Evolutionary conservation across 2,888 invertebrate species (phyloP).

Genomic region (Dioctria linearis): DNA sequence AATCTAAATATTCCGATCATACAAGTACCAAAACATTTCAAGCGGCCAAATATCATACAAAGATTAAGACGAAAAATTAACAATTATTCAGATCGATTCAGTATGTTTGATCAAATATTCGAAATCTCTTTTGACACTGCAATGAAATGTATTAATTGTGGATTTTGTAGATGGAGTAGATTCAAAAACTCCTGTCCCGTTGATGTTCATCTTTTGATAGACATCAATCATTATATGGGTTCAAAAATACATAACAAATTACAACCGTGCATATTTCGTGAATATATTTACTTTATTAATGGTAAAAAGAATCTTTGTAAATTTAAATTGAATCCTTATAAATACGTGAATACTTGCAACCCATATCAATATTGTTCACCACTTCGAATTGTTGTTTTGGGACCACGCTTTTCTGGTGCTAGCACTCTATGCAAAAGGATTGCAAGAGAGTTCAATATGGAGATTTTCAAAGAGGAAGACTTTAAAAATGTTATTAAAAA

Average conservation of each 20-base stretch:
- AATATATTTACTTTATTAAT: conserved; percentile 75
- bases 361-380: conserved; percentile 73
- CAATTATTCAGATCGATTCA: conserved; percentile 36
- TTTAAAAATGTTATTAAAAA: conserved; percentile 73
- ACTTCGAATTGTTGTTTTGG: conserved; percentile 74
- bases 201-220: conserved; percentile 70
- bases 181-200: conserved; percentile 79
- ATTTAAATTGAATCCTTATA: conserved; percentile 75
- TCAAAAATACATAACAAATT: conserved; percentile 64
- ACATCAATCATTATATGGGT: conserved; percentile 54
- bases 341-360: conserved; percentile 72
- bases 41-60: conserved; percentile 22
- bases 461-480: conserved; percentile 74
- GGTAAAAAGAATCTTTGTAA: conserved; percentile 71
- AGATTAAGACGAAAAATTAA: conserved; percentile 52
- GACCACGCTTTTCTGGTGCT: conserved; percentile 76
- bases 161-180: conserved; percentile 77
- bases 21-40: conserved; percentile 47
- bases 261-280: conserved; percentile 75
- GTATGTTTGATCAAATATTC: conserved; percentile 74
- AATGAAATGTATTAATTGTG: conserved; percentile 74
- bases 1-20: conserved; percentile 51
- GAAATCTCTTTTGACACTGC: conserved; percentile 73
- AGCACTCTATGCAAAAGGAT: conserved; percentile 74
- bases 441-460: conserved; percentile 73